Evolutionary conservation across 2,113 vertebrate species (phyloP).

Genomic region (Xyrauchen texanus): DNA sequence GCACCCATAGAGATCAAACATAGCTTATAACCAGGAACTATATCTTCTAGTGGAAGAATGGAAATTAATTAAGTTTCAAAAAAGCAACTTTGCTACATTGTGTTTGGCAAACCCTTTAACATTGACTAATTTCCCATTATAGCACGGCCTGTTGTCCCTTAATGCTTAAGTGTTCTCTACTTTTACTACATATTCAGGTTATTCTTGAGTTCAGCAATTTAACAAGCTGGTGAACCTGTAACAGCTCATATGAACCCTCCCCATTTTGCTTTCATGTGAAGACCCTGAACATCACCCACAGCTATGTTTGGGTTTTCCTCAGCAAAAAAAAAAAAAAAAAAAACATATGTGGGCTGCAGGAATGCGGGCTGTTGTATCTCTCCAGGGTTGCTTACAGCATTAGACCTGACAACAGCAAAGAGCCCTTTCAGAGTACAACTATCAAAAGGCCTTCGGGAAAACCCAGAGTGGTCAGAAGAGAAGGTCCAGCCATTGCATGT

Average conservation of each 20-base stretch:
- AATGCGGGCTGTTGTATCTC: slow-evolving; percentile 70
- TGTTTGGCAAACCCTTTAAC: background rate
- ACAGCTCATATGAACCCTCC: slow-evolving; percentile 12
- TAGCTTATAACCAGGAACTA: slow-evolving; percentile 2
- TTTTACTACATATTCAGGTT: background rate
- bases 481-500: slow-evolving; percentile 10
- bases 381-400: slow-evolving; percentile 51
- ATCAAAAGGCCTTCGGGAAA: slow-evolving; percentile 36
- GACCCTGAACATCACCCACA: slow-evolving; percentile 52
- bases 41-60: slow-evolving; percentile 21
- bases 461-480: slow-evolving; percentile 17
- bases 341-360: slow-evolving; percentile 70
- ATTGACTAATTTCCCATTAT: too few species aligned
- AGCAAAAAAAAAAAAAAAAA: slow-evolving; percentile 64
- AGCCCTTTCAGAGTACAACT: slow-evolving; percentile 25
- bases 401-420: slow-evolving; percentile 30
- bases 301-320: slow-evolving; percentile 75
- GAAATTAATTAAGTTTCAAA: background rate
- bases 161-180: background rate
- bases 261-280: slow-evolving; percentile 46
- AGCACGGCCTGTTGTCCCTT: background rate
- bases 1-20: background rate
- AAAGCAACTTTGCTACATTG: background rate
- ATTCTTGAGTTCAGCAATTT: background rate
- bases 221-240: background rate